Evolutionary conservation across 2,113 vertebrate genomes (phyloP).

Genomic region (Crypturellus undulatus): DNA sequence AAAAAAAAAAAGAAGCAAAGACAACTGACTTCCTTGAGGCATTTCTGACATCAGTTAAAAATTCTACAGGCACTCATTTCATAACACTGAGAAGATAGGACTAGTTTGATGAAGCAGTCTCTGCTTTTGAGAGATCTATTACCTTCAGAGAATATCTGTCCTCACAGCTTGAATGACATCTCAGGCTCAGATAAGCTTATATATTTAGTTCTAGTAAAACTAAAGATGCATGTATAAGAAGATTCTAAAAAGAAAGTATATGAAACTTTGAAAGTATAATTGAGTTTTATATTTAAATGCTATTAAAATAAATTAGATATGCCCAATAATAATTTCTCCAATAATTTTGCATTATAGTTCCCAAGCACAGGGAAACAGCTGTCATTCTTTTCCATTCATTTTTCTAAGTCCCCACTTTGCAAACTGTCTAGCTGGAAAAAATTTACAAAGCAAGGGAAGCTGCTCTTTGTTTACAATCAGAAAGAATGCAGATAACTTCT

Average conservation of each 20-base stretch:
- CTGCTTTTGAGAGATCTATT: background rate
- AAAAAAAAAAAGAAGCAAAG: background rate
- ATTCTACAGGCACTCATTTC: fast-evolving
- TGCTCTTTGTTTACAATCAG: background rate
- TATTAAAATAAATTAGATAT: background rate
- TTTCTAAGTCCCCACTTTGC: background rate
- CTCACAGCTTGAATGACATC: background rate
- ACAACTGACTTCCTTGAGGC: background rate
- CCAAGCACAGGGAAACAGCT: background rate
- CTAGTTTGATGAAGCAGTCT: background rate
- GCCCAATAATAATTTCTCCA: background rate
- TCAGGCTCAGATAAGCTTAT: background rate
- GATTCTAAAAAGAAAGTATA: background rate
- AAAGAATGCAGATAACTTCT: background rate
- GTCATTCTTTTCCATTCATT: background rate
- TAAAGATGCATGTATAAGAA: background rate
- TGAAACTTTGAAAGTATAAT: background rate
- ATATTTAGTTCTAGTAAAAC: background rate
- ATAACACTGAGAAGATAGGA: background rate
- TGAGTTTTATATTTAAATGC: background rate
- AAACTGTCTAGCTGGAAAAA: background rate
- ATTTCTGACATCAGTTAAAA: background rate
- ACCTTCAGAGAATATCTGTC: background rate
- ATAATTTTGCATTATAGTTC: background rate
- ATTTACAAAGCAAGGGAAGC: background rate